Percentiles rank a stretch among this genome's conserved stretches.
Conservation (phyloP, 2,888 invertebrate species). For the Orthonychiurus folsomi region DNA sequence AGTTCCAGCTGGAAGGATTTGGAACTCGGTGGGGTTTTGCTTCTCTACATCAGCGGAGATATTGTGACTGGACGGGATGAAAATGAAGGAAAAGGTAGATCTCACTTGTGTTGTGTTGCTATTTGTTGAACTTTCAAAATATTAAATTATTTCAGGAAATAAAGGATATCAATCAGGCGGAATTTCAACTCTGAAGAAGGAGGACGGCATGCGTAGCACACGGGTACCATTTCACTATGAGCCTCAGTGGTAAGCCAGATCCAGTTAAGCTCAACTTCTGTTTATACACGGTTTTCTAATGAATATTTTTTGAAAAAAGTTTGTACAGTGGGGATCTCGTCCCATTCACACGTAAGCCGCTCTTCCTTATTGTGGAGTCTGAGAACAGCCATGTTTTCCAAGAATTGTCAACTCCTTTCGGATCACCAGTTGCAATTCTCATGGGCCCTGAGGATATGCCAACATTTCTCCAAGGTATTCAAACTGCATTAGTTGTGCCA, state of each 20-base stretch:
- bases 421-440: conserved; percentile 82
- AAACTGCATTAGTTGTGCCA: neutral
- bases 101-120: neutral
- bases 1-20: conserved; percentile 86
- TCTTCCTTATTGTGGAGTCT: conserved; percentile 89
- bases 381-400: conserved; percentile 89
- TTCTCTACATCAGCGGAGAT: conserved; percentile 90
- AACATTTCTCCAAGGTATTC: conserved; percentile 65
- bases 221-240: neutral
- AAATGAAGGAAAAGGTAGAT: neutral
- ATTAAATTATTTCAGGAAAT: conserved; percentile 8
- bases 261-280: too few relatives aligned
- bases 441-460: conserved; percentile 91
- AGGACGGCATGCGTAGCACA: conserved; percentile 41
- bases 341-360: conserved; percentile 82
- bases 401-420: conserved; percentile 82
- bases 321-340: conserved; percentile 88
- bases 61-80: conserved; percentile 9
- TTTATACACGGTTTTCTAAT: too few relatives aligned
- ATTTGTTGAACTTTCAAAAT: neutral
- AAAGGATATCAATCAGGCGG: conserved; percentile 83
- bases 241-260: neutral
- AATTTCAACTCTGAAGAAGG: conserved; percentile 75
- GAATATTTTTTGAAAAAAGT: too few relatives aligned
- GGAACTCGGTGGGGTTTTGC: conserved; percentile 77